phyloP scores from a whole-genome alignment of 2,113 vertebrate genomes.

The Acrocephalus kingi region DNA sequence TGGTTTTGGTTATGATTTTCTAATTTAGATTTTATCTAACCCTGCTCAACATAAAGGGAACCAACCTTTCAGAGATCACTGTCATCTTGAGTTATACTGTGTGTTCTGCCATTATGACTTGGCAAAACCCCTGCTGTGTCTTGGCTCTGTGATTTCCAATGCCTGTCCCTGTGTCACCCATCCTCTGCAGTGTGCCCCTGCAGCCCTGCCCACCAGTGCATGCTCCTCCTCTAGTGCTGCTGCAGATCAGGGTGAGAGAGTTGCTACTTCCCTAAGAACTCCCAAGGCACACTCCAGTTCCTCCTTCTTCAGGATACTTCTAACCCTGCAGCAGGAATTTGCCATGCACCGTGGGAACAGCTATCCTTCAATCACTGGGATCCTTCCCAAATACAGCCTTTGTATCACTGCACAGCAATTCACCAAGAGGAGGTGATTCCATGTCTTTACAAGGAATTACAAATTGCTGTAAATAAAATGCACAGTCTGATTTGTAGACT shows the following conservation, averaged over 20 bases:
- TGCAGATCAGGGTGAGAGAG: background rate
- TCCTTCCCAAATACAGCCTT: background rate
- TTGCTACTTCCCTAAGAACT: background rate
- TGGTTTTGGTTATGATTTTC: background rate
- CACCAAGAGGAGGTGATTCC: background rate
- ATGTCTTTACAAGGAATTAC: background rate
- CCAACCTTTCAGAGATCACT: background rate
- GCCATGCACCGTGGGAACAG: background rate
- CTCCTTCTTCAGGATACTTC: background rate
- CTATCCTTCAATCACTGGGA: background rate
- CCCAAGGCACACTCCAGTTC: background rate
- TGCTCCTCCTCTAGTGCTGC: accelerated
- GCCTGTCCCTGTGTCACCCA: background rate
- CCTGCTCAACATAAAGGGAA: background rate
- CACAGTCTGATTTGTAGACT: background rate
- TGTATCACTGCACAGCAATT: background rate
- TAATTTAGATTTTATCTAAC: background rate
- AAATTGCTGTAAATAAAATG: background rate
- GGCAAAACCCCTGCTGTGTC: background rate
- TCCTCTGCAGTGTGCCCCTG: background rate
- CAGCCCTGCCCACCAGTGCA: background rate
- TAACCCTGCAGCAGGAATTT: background rate
- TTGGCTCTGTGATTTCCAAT: background rate
- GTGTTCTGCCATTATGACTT: background rate
- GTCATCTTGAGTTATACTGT: background rate